Conservation (phyloP, 2,797 vertebrate genomes). For the Oophaga sylvatica region DNA sequence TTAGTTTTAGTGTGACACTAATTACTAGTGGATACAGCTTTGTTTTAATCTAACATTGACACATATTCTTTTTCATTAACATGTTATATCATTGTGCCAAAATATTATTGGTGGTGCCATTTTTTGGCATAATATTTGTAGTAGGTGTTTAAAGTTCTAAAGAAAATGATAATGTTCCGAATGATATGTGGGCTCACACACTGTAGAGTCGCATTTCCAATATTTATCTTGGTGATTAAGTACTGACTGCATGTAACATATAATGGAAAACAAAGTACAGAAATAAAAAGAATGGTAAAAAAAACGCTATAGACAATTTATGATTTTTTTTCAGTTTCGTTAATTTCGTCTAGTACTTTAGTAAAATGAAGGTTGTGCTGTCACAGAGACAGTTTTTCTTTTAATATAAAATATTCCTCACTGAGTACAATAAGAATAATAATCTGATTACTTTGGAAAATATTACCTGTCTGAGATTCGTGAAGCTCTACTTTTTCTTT, state of each 20-base stretch:
- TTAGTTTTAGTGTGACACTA: neutral
- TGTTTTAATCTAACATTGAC: neutral
- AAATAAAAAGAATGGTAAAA: neutral
- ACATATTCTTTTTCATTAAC: no score
- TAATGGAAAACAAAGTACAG: neutral
- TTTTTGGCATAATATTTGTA: neutral
- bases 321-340: no score
- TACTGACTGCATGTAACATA: neutral
- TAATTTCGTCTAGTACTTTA: no score
- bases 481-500: constrained; percentile 78
- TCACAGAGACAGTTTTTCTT: no score
- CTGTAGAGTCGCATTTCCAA: neutral
- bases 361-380: no score
- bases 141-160: no score
- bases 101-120: neutral
- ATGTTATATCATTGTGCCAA: neutral
- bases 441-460: neutral
- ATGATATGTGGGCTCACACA: neutral
- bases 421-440: neutral
- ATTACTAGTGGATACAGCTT: neutral
- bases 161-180: no score
- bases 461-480: constrained; percentile 81
- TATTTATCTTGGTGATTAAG: neutral
- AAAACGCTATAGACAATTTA: neutral
- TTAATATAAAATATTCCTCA: no score